Conservation (phyloP, 2,888 invertebrate species). For the Hirtodrosophila confusa region DNA sequence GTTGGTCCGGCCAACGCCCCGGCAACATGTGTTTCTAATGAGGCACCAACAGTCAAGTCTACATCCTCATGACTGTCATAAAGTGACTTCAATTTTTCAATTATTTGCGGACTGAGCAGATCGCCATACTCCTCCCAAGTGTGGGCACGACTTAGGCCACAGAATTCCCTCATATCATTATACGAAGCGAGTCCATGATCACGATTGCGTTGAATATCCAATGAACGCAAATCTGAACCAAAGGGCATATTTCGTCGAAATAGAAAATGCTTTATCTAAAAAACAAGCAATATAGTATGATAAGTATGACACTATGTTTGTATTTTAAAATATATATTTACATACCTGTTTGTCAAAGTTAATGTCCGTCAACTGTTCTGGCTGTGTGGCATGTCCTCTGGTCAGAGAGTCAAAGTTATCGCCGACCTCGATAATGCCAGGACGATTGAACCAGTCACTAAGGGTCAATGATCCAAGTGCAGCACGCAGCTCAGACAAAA, state of each 20-base stretch:
- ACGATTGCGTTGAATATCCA: conserved; percentile 93
- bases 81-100: conserved; percentile 87
- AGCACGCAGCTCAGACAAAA: conserved; percentile 84
- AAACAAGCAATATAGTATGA: conserved; percentile 5
- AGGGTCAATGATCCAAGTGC: conserved; percentile 84
- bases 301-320: not conserved
- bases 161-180: conserved; percentile 90
- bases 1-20: conserved; percentile 94
- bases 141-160: conserved; percentile 89
- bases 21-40: conserved; percentile 90
- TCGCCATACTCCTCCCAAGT: conserved; percentile 89
- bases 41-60: conserved; percentile 93
- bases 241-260: conserved; percentile 89
- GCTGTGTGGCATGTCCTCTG: conserved; percentile 91
- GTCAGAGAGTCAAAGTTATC: conserved; percentile 89
- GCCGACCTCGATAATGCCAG: conserved; percentile 85
- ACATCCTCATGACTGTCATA: conserved; percentile 92
- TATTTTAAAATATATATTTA: not conserved
- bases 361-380: conserved; percentile 90
- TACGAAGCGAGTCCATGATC: conserved; percentile 94
- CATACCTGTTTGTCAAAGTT: conserved; percentile 87
- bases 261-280: conserved; percentile 87
- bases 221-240: conserved; percentile 91
- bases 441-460: conserved; percentile 86
- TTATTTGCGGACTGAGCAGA: conserved; percentile 87